Evolutionary conservation across 2,113 vertebrate species (phyloP).

Genomic region (Centrocercus urophasianus): DNA sequence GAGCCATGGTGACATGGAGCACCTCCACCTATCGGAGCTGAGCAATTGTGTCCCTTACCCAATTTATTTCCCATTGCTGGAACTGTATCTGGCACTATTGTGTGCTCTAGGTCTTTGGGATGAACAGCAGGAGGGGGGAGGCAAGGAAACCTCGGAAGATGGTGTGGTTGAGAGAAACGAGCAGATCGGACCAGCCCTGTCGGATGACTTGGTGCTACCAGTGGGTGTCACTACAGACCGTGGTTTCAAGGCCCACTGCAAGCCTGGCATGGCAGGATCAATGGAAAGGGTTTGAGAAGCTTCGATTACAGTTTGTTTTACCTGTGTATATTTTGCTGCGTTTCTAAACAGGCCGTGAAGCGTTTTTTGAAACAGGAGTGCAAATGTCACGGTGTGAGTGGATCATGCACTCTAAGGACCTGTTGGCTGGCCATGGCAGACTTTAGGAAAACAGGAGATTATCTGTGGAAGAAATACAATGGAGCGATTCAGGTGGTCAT

Average conservation of each 20-base stretch:
- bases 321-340: background rate
- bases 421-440: conserved; percentile 96
- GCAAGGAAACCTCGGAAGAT: accelerated
- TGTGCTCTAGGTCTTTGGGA: background rate
- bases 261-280: background rate
- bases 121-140: background rate
- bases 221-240: conserved; percentile 72
- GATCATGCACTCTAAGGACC: conserved; percentile 92
- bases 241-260: background rate
- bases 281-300: background rate
- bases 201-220: conserved; percentile 56
- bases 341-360: conserved; percentile 88
- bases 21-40: accelerated
- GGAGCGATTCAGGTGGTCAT: conserved; percentile 93
- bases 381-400: conserved; percentile 97
- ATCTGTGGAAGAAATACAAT: conserved; percentile 91
- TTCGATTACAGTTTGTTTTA: background rate
- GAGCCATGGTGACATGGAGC: accelerated
- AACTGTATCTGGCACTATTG: background rate
- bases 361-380: conserved; percentile 94
- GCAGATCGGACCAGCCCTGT: background rate
- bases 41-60: background rate
- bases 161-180: background rate
- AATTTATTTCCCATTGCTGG: background rate
- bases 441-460: conserved; percentile 92